Evolutionary conservation across 2,797 vertebrate genomes (phyloP).

Genomic region (Chiroxiphia lanceolata): DNA sequence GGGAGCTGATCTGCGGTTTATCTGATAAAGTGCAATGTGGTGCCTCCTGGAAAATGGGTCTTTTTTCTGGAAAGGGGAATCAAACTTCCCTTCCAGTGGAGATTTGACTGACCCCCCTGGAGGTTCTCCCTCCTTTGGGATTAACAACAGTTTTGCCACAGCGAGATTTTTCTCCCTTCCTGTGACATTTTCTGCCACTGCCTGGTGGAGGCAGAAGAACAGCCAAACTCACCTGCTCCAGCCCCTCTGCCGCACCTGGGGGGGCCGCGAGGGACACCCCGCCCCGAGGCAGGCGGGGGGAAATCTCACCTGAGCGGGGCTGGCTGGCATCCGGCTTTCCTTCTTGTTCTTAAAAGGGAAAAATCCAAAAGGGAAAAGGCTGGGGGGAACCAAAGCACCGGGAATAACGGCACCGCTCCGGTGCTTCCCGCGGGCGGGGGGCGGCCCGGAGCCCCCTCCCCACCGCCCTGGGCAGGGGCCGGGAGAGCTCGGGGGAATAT

Average conservation of each 20-base stretch:
- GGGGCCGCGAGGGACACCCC: accelerated
- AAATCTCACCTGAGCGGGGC: accelerated
- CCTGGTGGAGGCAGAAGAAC: neutral
- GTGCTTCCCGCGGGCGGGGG: neutral
- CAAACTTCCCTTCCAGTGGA: neutral
- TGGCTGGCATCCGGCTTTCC: neutral
- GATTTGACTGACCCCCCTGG: neutral
- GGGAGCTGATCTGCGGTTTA: neutral
- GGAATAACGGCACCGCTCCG: neutral
- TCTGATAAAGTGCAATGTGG: accelerated
- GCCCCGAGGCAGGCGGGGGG: accelerated
- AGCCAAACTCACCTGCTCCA: neutral
- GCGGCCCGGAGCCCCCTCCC: neutral
- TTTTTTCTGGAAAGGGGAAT: neutral
- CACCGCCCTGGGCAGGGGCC: neutral
- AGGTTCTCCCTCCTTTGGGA: neutral
- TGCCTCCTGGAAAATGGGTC: neutral
- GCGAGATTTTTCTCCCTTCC: neutral
- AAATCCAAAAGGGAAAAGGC: neutral
- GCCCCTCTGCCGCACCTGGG: neutral
- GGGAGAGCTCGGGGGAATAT: neutral
- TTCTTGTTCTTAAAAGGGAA: neutral
- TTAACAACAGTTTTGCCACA: neutral
- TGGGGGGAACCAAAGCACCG: accelerated
- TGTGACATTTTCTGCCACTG: neutral